phyloP scores from a whole-genome alignment of 2,888 invertebrate genomes.

The Pyrgus malvae region DNA sequence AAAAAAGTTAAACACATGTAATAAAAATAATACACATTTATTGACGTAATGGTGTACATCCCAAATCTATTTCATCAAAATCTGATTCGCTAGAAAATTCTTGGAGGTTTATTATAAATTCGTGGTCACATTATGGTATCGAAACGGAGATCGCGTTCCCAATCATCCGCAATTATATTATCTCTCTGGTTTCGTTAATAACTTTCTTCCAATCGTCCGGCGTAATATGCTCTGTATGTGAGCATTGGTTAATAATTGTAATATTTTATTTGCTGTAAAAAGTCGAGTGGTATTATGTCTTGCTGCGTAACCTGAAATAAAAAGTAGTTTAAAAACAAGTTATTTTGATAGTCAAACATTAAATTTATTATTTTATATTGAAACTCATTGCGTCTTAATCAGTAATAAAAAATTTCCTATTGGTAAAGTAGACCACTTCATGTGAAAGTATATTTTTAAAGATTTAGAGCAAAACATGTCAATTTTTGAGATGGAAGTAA shows the following conservation, averaged over 20 bases:
- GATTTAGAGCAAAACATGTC: neutral
- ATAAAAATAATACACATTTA: neutral
- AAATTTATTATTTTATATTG: neutral
- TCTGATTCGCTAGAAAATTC: neutral
- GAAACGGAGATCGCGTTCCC: neutral
- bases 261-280: no score
- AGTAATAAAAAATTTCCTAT: neutral
- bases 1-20: neutral
- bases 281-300: no score
- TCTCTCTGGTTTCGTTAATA: neutral
- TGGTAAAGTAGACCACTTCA: neutral
- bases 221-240: neutral
- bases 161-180: neutral
- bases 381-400: neutral
- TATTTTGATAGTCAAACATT: no score
- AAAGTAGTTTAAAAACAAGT: no score
- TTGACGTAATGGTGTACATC: neutral
- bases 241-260: neutral
- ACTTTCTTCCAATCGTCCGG: neutral
- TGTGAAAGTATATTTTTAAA: neutral
- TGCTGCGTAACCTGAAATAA: no score
- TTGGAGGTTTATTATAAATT: neutral
- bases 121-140: neutral
- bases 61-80: neutral
- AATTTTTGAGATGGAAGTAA: neutral